These are phyloP conservation scores for Alaudala cheleensis DNA, from an alignment of 2,113 vertebrate species.

Conservation along the genomic window DNA sequence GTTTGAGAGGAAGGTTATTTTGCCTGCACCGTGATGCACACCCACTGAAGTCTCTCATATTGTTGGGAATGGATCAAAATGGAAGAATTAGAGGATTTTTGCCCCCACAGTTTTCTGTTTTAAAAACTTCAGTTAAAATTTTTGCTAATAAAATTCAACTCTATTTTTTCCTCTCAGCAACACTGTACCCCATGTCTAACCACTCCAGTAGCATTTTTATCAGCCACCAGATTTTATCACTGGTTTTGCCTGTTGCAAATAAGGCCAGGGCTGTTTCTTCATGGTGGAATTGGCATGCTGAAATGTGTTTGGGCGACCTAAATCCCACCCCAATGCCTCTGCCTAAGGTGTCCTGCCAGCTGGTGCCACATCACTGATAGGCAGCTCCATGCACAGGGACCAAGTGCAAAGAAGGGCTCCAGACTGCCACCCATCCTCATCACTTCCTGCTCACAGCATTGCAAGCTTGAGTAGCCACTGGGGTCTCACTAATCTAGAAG, in stretches of 20 bases:
- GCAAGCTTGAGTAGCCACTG: neutral
- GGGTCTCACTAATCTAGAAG: neutral
- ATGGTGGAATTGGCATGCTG: accelerated
- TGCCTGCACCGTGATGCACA: neutral
- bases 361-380: accelerated
- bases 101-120: accelerated
- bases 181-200: neutral
- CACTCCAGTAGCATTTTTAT: neutral
- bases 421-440: neutral
- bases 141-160: neutral
- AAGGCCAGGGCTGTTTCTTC: neutral
- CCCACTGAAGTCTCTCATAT: neutral
- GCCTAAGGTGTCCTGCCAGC: neutral
- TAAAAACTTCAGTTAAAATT: neutral
- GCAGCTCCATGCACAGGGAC: neutral
- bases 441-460: neutral
- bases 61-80: neutral
- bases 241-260: neutral
- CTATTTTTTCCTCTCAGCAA: neutral
- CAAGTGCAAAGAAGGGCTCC: neutral
- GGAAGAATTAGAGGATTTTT: neutral
- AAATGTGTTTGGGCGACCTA: neutral
- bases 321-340: neutral
- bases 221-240: neutral
- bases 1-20: neutral